These are phyloP conservation scores for Phaethornis superciliosus DNA, from an alignment of 2,113 vertebrate genomes.

Conservation along the genomic window DNA sequence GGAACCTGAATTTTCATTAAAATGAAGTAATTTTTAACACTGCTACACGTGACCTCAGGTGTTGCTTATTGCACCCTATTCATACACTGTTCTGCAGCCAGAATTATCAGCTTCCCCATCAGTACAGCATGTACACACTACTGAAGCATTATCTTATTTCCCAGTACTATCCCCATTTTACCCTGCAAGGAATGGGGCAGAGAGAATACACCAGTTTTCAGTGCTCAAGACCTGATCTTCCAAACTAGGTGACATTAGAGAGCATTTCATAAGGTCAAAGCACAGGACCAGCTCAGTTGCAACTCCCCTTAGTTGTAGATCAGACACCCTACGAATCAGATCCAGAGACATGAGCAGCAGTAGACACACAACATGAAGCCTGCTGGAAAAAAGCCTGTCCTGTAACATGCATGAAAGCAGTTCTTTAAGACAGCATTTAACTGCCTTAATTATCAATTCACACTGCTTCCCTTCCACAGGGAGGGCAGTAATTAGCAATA, in stretches of 20 bases:
- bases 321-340: not conserved
- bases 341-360: not conserved
- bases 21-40: not conserved
- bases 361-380: not conserved
- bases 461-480: not conserved
- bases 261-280: not conserved
- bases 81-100: not conserved
- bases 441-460: not conserved
- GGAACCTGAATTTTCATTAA: not conserved
- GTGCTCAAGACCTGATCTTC: not conserved
- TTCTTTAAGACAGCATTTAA: not conserved
- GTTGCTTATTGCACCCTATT: not conserved
- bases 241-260: not conserved
- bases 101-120: not conserved
- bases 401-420: not conserved
- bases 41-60: not conserved
- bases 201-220: not conserved
- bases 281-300: not conserved
- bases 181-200: not conserved
- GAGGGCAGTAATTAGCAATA: not conserved
- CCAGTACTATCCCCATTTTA: not conserved
- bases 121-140: not conserved
- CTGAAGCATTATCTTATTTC: not conserved
- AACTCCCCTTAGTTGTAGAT: not conserved
- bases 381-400: not conserved